Evolutionary conservation across 2,797 vertebrate species (phyloP), one percentile per base, ranked within the genome.

Genomic region (Botia kubotai): DNA sequence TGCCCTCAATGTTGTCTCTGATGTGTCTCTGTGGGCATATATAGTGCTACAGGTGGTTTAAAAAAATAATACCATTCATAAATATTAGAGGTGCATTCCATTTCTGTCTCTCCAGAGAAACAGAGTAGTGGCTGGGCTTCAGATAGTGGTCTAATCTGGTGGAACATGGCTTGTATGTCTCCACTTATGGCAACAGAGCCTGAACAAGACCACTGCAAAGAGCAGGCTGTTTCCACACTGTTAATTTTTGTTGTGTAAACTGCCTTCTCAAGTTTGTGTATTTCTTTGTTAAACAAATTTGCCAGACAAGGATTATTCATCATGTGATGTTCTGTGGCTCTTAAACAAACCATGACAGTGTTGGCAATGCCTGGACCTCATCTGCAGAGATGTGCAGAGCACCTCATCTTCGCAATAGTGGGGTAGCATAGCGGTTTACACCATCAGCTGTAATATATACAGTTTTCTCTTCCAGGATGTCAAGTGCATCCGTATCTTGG

Each of bases 11-110:
- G 10, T 77, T 17, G 8, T 85, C 67, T 0, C 43, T 21, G 0
- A 72, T 33, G 11, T 82, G 83, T 0, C 21, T n/a, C 48, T 82
- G 29, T 1, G 21, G 72, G 62, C 79, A 81, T 26, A 26, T 26
- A 26, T 26, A 26, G 0, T n/a, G 11, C 6, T 69, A 43, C 72
- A 75, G 26, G 36, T 69, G n/a, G 67, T 77, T 17, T 57, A 58
- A 19, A 77, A 82, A 0, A 74, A 67, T 16, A 82, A 17, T 3
- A 77, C 67, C 75, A 82, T 48, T 77, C 60, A 33, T 66, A 78
- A 0, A 74, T 16, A 23, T 12, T 33, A 11, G 75, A 75, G 2
- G 50, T 14, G 12, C 60, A 39, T 12, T 82, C 39, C 5, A 1
- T 43, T 29, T 71, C 10, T 75, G 10, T 50, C 73, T 75, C 79